phyloP scores from a whole-genome alignment of 2,113 vertebrate species.

The Trachemys scripta region DNA sequence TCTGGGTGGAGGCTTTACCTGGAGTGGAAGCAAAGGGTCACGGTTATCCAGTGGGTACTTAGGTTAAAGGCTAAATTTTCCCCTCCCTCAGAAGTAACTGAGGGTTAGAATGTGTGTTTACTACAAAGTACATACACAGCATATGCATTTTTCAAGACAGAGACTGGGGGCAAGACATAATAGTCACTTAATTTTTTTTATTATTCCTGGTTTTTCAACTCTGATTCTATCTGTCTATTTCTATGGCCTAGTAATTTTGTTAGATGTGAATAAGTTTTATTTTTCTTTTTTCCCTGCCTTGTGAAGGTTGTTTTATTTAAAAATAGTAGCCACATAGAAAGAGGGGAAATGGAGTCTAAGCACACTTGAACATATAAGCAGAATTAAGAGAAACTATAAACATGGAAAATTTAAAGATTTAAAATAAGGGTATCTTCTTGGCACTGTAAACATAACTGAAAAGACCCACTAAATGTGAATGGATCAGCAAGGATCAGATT shows the following conservation, averaged over 20 bases:
- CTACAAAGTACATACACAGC: not conserved
- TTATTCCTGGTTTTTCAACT: not conserved
- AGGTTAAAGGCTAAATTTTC: not conserved
- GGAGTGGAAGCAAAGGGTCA: not conserved
- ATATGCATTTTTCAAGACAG: not conserved
- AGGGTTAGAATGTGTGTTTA: constrained; percentile 5
- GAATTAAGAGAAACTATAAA: not conserved
- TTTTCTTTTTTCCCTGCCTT: not conserved
- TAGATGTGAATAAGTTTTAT: not conserved
- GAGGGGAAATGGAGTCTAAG: not conserved
- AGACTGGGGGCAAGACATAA: not conserved
- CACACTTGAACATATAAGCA: not conserved
- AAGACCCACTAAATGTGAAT: not conserved
- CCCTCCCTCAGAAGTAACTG: not conserved
- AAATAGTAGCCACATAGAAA: not conserved
- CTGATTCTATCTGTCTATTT: not conserved
- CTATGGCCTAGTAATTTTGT: not conserved
- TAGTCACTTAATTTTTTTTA: not conserved
- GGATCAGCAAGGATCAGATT: not conserved
- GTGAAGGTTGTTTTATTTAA: not conserved
- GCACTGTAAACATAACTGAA: not conserved
- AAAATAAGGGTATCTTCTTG: not conserved
- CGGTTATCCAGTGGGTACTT: not conserved
- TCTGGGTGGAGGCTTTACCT: constrained; percentile 42
- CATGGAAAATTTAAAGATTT: not conserved